phyloP scores from a whole-genome alignment of 2,888 invertebrate species.

The Volucella inflata region DNA sequence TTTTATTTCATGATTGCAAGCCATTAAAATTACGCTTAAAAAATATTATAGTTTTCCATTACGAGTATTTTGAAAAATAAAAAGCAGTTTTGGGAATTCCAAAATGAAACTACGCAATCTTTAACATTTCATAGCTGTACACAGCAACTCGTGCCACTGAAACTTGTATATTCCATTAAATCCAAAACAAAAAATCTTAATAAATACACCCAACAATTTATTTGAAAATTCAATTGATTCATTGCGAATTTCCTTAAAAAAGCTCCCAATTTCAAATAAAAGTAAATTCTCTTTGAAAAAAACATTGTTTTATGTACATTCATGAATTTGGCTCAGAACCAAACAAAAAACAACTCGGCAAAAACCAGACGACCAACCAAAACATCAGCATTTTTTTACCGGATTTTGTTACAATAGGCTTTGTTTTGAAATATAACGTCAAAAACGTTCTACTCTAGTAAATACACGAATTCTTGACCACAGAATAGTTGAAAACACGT shows the following conservation, averaged over 20 bases:
- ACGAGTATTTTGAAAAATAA: background rate
- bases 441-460: background rate
- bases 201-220: background rate
- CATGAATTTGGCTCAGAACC: background rate
- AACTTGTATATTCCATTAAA: background rate
- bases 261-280: conserved; percentile 7
- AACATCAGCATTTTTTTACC: background rate
- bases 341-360: background rate
- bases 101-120: background rate
- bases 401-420: background rate
- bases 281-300: background rate
- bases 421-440: background rate
- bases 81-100: background rate
- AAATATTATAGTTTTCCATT: too few relatives aligned
- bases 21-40: too few relatives aligned
- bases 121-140: background rate
- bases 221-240: conserved; percentile 8
- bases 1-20: too few relatives aligned
- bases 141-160: background rate
- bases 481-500: conserved; percentile 16
- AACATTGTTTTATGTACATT: background rate
- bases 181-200: background rate
- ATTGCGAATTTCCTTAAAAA: conserved; percentile 10
- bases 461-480: background rate
- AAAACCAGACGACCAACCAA: conserved; percentile 20